phyloP scores from a whole-genome alignment of 2,113 vertebrate genomes.

The Strix aluco region DNA sequence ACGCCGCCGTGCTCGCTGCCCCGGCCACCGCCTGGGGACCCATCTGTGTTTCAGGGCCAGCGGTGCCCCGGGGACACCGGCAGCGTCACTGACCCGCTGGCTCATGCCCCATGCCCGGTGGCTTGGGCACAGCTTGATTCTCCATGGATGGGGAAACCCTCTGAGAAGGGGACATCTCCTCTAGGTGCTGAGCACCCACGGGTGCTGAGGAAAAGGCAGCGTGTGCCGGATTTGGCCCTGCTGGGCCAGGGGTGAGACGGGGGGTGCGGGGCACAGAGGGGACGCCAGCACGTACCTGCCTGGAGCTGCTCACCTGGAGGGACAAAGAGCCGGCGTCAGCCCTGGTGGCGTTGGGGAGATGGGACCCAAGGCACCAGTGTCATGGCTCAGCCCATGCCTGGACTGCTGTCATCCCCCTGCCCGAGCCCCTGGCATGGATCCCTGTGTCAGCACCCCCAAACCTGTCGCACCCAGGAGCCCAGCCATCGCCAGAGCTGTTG shows the following conservation, averaged over 20 bases:
- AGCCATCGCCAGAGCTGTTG: conserved; percentile 17
- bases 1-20: neutral
- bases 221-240: fast-evolving
- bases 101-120: neutral
- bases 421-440: neutral
- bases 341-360: fast-evolving
- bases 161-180: neutral
- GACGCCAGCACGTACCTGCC: neutral
- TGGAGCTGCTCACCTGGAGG: conserved; percentile 33
- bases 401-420: neutral
- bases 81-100: fast-evolving
- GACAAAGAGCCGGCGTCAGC: neutral
- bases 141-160: neutral
- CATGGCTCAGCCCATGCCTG: neutral
- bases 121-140: neutral
- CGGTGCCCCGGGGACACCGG: fast-evolving
- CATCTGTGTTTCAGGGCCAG: neutral
- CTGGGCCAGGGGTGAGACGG: fast-evolving
- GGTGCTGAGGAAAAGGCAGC: neutral
- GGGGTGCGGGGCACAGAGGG: fast-evolving
- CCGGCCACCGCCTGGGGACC: neutral
- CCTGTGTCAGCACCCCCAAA: neutral
- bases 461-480: neutral
- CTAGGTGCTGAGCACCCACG: neutral
- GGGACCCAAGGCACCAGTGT: neutral